phyloP scores from a whole-genome alignment of 2,113 vertebrate species.

The Channa argus region DNA sequence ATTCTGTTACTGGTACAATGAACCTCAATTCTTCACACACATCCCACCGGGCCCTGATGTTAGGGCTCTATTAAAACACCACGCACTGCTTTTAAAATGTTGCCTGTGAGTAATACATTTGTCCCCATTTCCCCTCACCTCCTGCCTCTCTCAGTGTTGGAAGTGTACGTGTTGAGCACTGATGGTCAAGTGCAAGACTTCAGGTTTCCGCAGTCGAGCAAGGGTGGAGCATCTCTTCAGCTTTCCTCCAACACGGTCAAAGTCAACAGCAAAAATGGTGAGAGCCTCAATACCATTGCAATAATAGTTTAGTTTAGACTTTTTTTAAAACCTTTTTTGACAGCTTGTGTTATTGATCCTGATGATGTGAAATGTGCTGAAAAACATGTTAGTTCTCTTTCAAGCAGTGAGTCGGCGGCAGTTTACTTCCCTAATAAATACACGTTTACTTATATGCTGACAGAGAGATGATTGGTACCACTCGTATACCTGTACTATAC shows the following conservation, averaged over 20 bases:
- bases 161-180: slow-evolving; percentile 95
- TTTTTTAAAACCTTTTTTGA: neutral
- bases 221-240: slow-evolving; percentile 92
- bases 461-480: no score
- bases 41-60: slow-evolving; percentile 20
- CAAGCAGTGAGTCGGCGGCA: no score
- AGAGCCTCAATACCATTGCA: slow-evolving; percentile 51
- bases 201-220: slow-evolving; percentile 93
- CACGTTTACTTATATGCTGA: no score
- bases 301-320: neutral
- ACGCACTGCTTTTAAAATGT: slow-evolving; percentile 40
- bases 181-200: slow-evolving; percentile 98
- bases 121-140: slow-evolving; percentile 3
- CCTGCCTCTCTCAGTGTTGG: slow-evolving; percentile 85
- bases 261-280: slow-evolving; percentile 97
- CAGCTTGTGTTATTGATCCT: neutral
- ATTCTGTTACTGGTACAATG: slow-evolving; percentile 52
- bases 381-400: neutral
- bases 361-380: neutral
- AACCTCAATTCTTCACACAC: slow-evolving; percentile 43
- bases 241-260: slow-evolving; percentile 97
- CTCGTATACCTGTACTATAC: neutral
- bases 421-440: no score
- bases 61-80: slow-evolving; percentile 46
- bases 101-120: slow-evolving; percentile 43